Evolutionary conservation across 2,113 vertebrate species (phyloP).

Genomic region (Lophius piscatorius): DNA sequence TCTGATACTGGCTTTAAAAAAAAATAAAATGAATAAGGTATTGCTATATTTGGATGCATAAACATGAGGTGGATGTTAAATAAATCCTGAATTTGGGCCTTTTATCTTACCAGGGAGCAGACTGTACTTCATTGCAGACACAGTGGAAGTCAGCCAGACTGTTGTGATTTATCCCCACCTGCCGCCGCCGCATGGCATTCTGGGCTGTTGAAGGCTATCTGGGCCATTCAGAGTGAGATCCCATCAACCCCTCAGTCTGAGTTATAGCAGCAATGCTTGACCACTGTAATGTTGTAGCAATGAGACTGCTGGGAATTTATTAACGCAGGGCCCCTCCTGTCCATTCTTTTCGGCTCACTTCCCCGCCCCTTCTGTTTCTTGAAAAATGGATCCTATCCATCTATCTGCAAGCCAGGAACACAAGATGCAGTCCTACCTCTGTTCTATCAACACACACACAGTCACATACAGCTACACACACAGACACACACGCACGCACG

Average conservation of each 20-base stretch:
- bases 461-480: background rate
- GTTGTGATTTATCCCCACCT: constrained; percentile 61
- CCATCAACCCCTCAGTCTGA: constrained; percentile 74
- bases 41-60: no score
- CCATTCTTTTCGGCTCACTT: constrained; percentile 56
- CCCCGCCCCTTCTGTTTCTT: constrained; percentile 23
- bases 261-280: constrained; percentile 67
- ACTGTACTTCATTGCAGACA: constrained; percentile 36
- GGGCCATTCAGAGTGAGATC: constrained; percentile 69
- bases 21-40: no score
- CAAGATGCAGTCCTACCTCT: constrained; percentile 27
- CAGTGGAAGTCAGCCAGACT: constrained; percentile 31
- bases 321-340: constrained; percentile 46
- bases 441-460: no score
- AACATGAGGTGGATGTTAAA: no score
- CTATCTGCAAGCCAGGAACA: constrained; percentile 36
- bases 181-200: constrained; percentile 40
- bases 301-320: constrained; percentile 70
- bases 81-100: constrained; percentile 26
- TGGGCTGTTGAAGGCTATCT: constrained; percentile 72
- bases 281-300: constrained; percentile 70
- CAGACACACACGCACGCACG: background rate
- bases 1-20: no score
- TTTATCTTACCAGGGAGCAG: constrained; percentile 10
- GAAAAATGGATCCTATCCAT: constrained; percentile 50